Percentiles rank a stretch among this genome's conserved stretches.
These are phyloP conservation scores for Gymnocheta viridis DNA, from an alignment of 2,888 invertebrate species.

Conservation along the genomic window DNA sequence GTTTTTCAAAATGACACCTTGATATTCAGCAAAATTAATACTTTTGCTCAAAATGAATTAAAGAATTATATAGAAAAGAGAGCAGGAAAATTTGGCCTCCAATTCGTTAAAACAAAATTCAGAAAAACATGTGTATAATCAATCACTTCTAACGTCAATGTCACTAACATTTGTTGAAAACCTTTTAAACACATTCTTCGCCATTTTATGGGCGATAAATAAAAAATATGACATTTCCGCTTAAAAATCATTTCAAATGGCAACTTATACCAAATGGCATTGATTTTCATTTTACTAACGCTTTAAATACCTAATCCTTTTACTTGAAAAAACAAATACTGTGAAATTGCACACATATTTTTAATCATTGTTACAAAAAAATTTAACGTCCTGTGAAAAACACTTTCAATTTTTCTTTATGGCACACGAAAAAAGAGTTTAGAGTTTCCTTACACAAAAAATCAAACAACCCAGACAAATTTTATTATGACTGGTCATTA, in stretches of 20 bases:
- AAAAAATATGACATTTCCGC: constrained; percentile 26
- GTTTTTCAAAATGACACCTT: no score
- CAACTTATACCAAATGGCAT: constrained; percentile 39
- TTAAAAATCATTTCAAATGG: constrained; percentile 7
- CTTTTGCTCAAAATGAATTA: no score
- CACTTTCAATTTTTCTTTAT: constrained; percentile 58
- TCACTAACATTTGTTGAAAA: not conserved
- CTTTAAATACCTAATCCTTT: constrained; percentile 48
- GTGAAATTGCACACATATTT: constrained; percentile 3
- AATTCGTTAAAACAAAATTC: not conserved
- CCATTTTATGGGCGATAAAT: not conserved
- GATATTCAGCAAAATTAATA: no score
- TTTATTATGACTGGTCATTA: constrained; percentile 52
- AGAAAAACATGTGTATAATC: no score
- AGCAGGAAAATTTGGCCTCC: not conserved
- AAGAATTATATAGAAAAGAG: no score
- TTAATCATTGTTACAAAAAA: not conserved
- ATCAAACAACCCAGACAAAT: constrained; percentile 17
- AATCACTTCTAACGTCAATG: not conserved
- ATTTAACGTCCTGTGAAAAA: constrained; percentile 41
- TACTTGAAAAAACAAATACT: not conserved
- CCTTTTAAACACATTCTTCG: not conserved
- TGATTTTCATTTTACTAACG: constrained; percentile 34
- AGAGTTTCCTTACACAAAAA: constrained; percentile 9
- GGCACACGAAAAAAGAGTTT: constrained; percentile 59